Evolutionary conservation across 2,888 invertebrate genomes (phyloP).

Genomic region (Xestia xanthographa): DNA sequence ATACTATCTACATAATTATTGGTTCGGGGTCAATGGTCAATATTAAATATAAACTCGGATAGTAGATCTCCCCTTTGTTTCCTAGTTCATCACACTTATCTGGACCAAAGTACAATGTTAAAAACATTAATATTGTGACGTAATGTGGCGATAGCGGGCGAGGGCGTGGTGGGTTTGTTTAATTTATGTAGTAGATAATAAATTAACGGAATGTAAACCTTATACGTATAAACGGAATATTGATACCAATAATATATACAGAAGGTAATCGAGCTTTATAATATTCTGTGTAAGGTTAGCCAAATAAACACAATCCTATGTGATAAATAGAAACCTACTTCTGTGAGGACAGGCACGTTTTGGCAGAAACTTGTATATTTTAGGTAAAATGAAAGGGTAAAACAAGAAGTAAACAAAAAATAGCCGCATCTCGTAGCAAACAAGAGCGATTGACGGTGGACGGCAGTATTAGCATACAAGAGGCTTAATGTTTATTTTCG

Average conservation of each 20-base stretch:
- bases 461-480: slow-evolving; percentile 37
- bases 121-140: slow-evolving; percentile 27
- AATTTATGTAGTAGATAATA: slow-evolving; percentile 7
- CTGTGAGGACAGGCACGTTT: not conserved
- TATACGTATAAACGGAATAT: not conserved
- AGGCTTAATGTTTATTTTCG: slow-evolving; percentile 45
- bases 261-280: too few relatives aligned
- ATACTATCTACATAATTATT: slow-evolving; percentile 15
- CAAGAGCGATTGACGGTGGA: slow-evolving; percentile 11
- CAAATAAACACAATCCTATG: not conserved
- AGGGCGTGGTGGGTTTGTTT: slow-evolving; percentile 26
- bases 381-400: not conserved
- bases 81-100: slow-evolving; percentile 32
- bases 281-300: too few relatives aligned
- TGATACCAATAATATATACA: not conserved
- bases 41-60: slow-evolving; percentile 4
- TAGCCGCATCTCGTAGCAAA: not conserved
- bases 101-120: slow-evolving; percentile 22
- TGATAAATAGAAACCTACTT: not conserved
- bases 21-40: slow-evolving; percentile 11
- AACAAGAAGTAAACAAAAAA: slow-evolving; percentile 10
- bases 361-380: not conserved
- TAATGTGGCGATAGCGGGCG: slow-evolving; percentile 27
- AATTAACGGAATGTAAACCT: not conserved
- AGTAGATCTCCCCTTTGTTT: slow-evolving; percentile 6